phyloP scores from a whole-genome alignment of 2,113 vertebrate genomes.

The Malurus alboscapulatus region DNA sequence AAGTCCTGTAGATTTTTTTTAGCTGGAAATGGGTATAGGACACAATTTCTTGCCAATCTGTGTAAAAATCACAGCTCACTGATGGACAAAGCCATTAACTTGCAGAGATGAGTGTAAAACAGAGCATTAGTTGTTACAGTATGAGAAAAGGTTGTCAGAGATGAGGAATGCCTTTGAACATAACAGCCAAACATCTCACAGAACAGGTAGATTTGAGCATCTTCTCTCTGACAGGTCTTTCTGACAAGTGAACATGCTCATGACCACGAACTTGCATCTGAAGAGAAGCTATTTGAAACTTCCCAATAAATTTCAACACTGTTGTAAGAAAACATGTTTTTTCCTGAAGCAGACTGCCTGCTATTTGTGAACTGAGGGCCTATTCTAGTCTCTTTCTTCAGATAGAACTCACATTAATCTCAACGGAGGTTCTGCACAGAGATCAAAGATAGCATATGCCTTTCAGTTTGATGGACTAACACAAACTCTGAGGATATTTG shows the following conservation, averaged over 20 bases:
- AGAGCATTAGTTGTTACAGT: background rate
- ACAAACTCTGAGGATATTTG: slow-evolving; percentile 46
- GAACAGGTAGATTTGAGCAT: background rate
- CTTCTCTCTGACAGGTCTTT: slow-evolving; percentile 21
- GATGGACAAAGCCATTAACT: background rate
- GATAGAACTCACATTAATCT: slow-evolving; percentile 63
- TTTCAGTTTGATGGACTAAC: slow-evolving; percentile 68
- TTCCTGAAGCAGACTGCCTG: slow-evolving; percentile 59
- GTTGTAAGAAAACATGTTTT: slow-evolving; percentile 51
- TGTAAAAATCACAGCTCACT: background rate
- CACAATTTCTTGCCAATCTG: background rate
- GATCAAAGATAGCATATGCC: slow-evolving; percentile 70
- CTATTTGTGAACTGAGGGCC: slow-evolving; percentile 63
- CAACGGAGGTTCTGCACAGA: slow-evolving; percentile 55
- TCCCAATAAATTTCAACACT: slow-evolving; percentile 37
- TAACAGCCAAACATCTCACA: background rate
- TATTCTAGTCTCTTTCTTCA: slow-evolving; percentile 64
- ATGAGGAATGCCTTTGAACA: background rate
- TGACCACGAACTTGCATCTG: background rate
- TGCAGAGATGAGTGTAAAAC: background rate
- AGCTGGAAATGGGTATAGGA: slow-evolving; percentile 11
- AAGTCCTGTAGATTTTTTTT: slow-evolving; percentile 73
- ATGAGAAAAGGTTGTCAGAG: background rate
- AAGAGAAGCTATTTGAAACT: slow-evolving; percentile 34
- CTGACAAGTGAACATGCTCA: background rate